Evolutionary conservation across 2,113 vertebrate species (phyloP).

Genomic region (Propithecus coquereli): DNA sequence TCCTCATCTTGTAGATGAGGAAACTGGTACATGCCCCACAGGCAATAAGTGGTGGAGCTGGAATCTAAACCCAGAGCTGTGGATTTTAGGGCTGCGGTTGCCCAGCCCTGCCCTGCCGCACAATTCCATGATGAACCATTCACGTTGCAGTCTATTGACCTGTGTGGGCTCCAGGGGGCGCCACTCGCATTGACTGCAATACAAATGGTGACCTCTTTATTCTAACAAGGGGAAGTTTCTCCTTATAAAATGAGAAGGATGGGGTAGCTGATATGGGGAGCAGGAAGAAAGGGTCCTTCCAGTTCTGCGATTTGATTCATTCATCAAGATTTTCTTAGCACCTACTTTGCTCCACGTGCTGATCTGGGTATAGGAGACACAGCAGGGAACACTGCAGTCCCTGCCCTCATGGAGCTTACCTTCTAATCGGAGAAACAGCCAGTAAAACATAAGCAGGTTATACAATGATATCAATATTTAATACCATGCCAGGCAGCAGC

Average conservation of each 20-base stretch:
- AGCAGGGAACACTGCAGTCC: not conserved
- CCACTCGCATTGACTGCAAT: not conserved
- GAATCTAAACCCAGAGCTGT: not conserved
- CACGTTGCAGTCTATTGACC: not conserved
- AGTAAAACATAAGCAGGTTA: not conserved
- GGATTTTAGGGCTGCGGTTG: not conserved
- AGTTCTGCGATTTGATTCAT: not conserved
- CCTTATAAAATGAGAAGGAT: not conserved
- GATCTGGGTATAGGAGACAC: not conserved
- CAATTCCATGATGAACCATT: not conserved
- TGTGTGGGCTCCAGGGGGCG: not conserved
- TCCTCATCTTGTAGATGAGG: not conserved
- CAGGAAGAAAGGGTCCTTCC: not conserved
- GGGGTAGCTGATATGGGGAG: not conserved
- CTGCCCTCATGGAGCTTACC: not conserved
- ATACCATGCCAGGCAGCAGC: not conserved
- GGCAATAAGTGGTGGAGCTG: not conserved
- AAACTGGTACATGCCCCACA: not conserved
- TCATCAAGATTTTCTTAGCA: not conserved
- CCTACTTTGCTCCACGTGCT: not conserved
- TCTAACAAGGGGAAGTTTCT: not conserved
- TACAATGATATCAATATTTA: not conserved
- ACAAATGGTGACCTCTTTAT: not conserved
- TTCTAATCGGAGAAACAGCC: not conserved
- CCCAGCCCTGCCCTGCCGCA: not conserved